These are phyloP conservation scores for Drosophila asahinai DNA, from an alignment of 1,140 invertebrate genomes.

Conservation along the genomic window DNA sequence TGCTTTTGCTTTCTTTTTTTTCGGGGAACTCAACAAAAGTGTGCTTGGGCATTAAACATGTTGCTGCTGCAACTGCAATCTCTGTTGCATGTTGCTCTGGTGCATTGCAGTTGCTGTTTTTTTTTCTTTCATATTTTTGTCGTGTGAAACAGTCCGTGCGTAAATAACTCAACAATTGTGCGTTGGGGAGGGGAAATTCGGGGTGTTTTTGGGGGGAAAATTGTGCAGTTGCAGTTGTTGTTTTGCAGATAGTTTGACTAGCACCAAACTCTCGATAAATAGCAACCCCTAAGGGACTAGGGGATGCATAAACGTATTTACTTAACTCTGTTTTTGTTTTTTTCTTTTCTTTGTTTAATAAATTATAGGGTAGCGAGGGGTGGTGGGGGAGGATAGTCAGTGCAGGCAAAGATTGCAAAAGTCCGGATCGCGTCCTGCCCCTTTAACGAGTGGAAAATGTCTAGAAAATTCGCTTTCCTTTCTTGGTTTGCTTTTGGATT, in stretches of 20 bases:
- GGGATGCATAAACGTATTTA: conserved; percentile 62
- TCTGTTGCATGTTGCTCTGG: conserved; percentile 30
- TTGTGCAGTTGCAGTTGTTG: conserved; percentile 53
- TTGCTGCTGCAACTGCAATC: conserved; percentile 45
- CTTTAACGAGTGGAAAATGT: conserved; percentile 35
- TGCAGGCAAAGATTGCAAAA: conserved; percentile 73
- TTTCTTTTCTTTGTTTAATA: conserved; percentile 45
- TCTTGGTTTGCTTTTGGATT: conserved; percentile 16
- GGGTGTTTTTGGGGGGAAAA: conserved; percentile 16
- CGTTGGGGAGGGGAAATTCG: conserved; percentile 19
- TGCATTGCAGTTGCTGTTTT: conserved; percentile 51
- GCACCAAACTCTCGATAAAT: conserved; percentile 80
- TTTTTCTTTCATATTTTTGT: conserved; percentile 39
- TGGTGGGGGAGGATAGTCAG: conserved; percentile 56
- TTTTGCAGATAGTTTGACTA: conserved; percentile 84
- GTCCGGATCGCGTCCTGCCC: conserved; percentile 71
- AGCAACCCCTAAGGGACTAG: conserved; percentile 36
- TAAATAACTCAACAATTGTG: conserved; percentile 67
- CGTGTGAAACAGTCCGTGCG: conserved; percentile 73
- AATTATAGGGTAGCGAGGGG: conserved; percentile 55
- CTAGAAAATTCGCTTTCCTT: conserved; percentile 51
- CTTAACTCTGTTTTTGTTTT: conserved; percentile 63
- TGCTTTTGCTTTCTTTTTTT: conserved; percentile 29
- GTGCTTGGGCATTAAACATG: conserved; percentile 75
- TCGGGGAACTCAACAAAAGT: conserved; percentile 61